A percentile compares a stretch with the other conserved stretches of the same genome.
phyloP scores from a whole-genome alignment of 2,888 invertebrate genomes.

The Chloromyia formosa region DNA sequence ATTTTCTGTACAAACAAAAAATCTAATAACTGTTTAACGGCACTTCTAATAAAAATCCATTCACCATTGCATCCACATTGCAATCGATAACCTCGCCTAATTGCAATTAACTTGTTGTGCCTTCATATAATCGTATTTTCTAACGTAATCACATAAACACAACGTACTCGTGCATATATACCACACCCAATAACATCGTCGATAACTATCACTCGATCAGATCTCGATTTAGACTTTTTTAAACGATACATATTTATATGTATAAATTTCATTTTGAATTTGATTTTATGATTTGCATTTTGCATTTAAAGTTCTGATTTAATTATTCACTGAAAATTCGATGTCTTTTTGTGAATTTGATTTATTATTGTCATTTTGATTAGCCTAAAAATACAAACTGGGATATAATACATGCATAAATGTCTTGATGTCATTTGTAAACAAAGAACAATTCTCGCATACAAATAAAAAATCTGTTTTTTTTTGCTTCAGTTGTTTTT shows the following conservation, averaged over 20 bases:
- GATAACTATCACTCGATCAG: background rate
- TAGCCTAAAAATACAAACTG: constrained; percentile 47
- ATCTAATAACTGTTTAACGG: constrained; percentile 8
- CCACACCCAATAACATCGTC: constrained; percentile 13
- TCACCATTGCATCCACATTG: background rate
- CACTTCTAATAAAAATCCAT: constrained; percentile 5
- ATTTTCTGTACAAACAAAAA: background rate
- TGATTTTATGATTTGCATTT: background rate
- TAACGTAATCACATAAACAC: background rate
- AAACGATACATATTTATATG: background rate
- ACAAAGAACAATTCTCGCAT: background rate
- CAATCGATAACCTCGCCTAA: constrained; percentile 7
- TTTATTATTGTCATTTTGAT: background rate
- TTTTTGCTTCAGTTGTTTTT: background rate
- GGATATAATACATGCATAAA: constrained; percentile 47
- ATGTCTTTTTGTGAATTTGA: too few species aligned
- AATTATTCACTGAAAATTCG: too few species aligned
- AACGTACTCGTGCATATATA: too few species aligned
- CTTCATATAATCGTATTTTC: background rate
- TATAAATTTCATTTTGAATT: background rate
- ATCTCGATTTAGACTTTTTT: background rate
- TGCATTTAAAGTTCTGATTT: too few species aligned
- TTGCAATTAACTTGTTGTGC: background rate
- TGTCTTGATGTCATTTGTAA: background rate
- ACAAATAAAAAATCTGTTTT: background rate